phyloP scores from a whole-genome alignment of 2,113 vertebrate genomes.

The Diadophis punctatus region DNA sequence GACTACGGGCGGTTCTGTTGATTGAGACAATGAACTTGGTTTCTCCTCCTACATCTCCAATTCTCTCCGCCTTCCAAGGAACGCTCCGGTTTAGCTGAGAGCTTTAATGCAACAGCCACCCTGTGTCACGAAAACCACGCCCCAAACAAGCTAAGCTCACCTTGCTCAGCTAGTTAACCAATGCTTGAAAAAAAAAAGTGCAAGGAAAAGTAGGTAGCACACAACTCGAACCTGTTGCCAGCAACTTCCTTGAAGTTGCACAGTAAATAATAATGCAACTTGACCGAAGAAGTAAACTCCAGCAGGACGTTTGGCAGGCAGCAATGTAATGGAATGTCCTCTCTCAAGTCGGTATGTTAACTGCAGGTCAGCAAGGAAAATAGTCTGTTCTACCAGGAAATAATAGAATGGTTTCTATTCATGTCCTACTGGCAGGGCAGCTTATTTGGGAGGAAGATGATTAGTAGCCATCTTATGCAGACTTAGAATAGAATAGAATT shows the following conservation, averaged over 20 bases:
- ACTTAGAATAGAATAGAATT: no score
- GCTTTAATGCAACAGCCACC: neutral
- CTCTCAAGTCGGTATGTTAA: neutral
- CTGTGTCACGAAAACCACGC: neutral
- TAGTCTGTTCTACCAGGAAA: neutral
- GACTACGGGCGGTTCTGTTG: neutral
- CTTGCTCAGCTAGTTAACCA: neutral
- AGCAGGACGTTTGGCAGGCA: neutral
- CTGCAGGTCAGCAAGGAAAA: neutral
- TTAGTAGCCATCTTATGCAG: neutral
- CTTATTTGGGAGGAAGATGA: neutral
- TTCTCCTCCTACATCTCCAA: conserved; percentile 50
- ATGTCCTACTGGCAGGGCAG: neutral
- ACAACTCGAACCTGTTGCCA: neutral
- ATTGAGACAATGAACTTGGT: neutral
- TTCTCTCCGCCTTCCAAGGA: conserved; percentile 17
- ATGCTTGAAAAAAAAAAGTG: neutral
- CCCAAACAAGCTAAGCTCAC: neutral
- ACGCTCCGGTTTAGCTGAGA: neutral
- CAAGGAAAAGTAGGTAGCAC: accelerated
- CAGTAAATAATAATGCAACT: neutral
- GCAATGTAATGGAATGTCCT: accelerated
- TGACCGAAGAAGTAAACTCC: neutral
- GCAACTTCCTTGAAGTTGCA: neutral
- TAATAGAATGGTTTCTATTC: neutral